These are phyloP conservation scores for Drosophila falleni DNA, from an alignment of 2,888 invertebrate genomes.

Conservation along the genomic window DNA sequence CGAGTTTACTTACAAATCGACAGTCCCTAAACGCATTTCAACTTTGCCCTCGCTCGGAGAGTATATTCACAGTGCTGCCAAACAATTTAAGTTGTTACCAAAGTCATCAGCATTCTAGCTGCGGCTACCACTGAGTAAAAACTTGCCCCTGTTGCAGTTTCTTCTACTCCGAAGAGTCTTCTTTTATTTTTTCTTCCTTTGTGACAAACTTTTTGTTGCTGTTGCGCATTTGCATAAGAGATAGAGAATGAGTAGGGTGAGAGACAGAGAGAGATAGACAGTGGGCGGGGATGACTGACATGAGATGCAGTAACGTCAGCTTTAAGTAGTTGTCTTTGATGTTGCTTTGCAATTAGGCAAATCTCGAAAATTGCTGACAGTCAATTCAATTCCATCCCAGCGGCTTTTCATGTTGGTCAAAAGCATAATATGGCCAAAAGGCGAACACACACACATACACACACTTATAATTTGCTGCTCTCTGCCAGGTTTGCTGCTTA, in stretches of 20 bases:
- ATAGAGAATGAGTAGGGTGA: background rate
- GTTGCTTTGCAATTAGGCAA: slow-evolving; percentile 58
- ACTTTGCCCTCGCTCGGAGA: slow-evolving; percentile 54
- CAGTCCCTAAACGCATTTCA: slow-evolving; percentile 66
- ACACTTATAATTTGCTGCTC: slow-evolving; percentile 8
- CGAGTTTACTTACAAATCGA: slow-evolving; percentile 55
- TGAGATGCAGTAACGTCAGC: slow-evolving; percentile 27
- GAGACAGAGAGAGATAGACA: background rate
- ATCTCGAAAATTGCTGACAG: slow-evolving; percentile 39
- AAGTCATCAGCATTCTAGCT: slow-evolving; percentile 77
- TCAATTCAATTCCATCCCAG: slow-evolving; percentile 40
- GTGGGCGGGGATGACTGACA: background rate
- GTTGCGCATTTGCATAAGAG: slow-evolving; percentile 52
- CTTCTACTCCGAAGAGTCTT: slow-evolving; percentile 1
- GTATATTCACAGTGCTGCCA: slow-evolving; percentile 60
- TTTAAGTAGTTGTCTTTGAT: slow-evolving; percentile 39
- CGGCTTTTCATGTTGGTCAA: slow-evolving; percentile 22
- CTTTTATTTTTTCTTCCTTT: slow-evolving; percentile 11
- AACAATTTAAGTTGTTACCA: slow-evolving; percentile 81
- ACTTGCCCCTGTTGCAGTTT: slow-evolving; percentile 68
- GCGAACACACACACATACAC: slow-evolving; percentile 9
- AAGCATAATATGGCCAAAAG: slow-evolving; percentile 42
- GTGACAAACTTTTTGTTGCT: slow-evolving; percentile 60
- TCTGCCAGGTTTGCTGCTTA: slow-evolving; percentile 20
- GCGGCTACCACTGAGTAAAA: slow-evolving; percentile 52